Conservation (phyloP, 2,888 invertebrate species). For the Serripes groenlandicus region DNA sequence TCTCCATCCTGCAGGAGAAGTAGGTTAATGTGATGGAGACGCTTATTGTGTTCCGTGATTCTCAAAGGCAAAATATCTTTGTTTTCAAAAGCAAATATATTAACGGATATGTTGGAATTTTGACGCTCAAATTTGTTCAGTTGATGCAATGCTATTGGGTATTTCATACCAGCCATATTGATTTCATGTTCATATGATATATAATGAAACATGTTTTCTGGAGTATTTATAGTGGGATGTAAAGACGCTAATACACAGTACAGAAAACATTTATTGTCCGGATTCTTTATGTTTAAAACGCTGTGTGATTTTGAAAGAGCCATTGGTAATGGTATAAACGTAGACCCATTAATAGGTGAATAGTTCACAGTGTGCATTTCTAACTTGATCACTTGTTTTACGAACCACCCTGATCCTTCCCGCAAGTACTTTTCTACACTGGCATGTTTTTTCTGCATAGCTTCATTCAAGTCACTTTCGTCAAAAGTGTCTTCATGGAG, state of each 20-base stretch:
- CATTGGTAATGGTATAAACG: slow-evolving; percentile 38
- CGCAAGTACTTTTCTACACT: slow-evolving; percentile 48
- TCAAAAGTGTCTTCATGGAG: slow-evolving; percentile 16
- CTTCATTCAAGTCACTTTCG: slow-evolving; percentile 40
- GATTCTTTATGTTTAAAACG: slow-evolving; percentile 50
- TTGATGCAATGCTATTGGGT: slow-evolving; percentile 43
- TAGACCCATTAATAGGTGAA: slow-evolving; percentile 43
- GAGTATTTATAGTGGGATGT: slow-evolving; percentile 25
- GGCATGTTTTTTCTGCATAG: slow-evolving; percentile 51
- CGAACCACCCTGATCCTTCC: slow-evolving; percentile 51
- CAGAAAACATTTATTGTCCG: slow-evolving; percentile 54
- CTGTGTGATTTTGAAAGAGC: background rate
- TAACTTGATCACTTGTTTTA: slow-evolving; percentile 44
- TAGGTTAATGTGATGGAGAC: slow-evolving; percentile 22
- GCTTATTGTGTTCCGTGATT: slow-evolving; percentile 9
- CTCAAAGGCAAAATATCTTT: slow-evolving; percentile 22
- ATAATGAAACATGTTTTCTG: slow-evolving; percentile 34
- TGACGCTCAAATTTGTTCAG: slow-evolving; percentile 11
- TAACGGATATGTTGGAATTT: slow-evolving; percentile 20
- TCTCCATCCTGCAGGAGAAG: background rate
- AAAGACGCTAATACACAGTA: slow-evolving; percentile 51
- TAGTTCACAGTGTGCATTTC: slow-evolving; percentile 49
- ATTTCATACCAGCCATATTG: slow-evolving; percentile 51
- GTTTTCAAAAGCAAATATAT: slow-evolving; percentile 18
- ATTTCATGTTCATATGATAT: slow-evolving; percentile 22